Evolutionary conservation across 2,888 invertebrate genomes (phyloP).

Genomic region (Arctia plantaginis): DNA sequence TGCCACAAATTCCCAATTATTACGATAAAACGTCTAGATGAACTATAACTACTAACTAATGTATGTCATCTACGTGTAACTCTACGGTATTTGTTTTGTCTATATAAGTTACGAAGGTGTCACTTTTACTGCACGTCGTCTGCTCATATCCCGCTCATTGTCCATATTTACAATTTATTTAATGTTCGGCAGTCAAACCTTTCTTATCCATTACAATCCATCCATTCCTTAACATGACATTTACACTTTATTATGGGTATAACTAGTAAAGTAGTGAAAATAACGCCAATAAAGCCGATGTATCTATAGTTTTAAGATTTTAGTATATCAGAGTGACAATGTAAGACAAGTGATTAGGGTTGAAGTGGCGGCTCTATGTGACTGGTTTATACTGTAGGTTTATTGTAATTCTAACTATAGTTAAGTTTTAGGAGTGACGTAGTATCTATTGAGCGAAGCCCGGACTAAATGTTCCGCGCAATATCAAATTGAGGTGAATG

Average conservation of each 20-base stretch:
- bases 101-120: not conserved
- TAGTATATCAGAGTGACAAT: constrained; percentile 54
- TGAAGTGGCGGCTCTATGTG: constrained; percentile 61
- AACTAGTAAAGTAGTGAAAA: constrained; percentile 45
- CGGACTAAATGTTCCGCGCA: constrained; percentile 42
- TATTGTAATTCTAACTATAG: constrained; percentile 48
- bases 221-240: constrained; percentile 41
- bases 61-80: not conserved
- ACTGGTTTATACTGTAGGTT: constrained; percentile 65
- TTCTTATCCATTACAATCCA: constrained; percentile 34
- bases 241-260: constrained; percentile 37
- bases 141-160: constrained; percentile 32
- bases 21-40: constrained; percentile 4
- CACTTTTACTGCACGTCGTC: not conserved
- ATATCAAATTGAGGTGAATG: constrained; percentile 37
- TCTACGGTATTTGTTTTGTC: not conserved
- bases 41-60: not conserved
- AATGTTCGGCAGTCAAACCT: constrained; percentile 55
- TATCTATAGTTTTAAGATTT: constrained; percentile 52
- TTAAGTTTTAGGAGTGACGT: constrained; percentile 28
- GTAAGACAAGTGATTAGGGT: constrained; percentile 62
- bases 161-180: constrained; percentile 44
- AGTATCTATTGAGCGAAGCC: constrained; percentile 26
- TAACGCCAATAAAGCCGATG: constrained; percentile 63
- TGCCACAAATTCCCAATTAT: constrained; percentile 6